Evolutionary conservation across 1,140 invertebrate species (phyloP).

Genomic region (Hylaeus anthracinus): DNA sequence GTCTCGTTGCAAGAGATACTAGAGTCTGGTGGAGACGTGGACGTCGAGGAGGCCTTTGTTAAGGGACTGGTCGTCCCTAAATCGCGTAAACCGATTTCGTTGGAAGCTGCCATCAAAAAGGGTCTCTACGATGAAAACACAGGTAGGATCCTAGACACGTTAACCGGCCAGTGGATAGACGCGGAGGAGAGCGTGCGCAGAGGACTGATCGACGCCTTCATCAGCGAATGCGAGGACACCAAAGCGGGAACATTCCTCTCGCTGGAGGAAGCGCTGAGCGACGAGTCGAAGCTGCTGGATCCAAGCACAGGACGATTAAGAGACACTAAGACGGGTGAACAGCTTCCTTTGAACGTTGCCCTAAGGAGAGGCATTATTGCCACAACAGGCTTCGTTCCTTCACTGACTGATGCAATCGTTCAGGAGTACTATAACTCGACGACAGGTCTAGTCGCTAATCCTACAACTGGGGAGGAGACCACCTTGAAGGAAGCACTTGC

Average conservation of each 20-base stretch:
- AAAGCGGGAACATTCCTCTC: slow-evolving; percentile 85
- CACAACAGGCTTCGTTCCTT: slow-evolving; percentile 86
- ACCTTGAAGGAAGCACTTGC: slow-evolving; percentile 88
- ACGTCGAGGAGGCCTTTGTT: slow-evolving; percentile 87
- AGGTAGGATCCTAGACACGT: slow-evolving; percentile 87
- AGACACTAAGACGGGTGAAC: slow-evolving; percentile 85
- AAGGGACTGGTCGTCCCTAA: slow-evolving; percentile 86
- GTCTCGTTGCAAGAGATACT: slow-evolving; percentile 88
- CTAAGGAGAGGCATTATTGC: slow-evolving; percentile 86
- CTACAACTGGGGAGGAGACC: slow-evolving; percentile 88
- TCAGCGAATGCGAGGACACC: slow-evolving; percentile 91
- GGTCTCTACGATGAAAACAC: slow-evolving; percentile 86
- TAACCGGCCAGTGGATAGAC: slow-evolving; percentile 86
- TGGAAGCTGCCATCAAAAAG: slow-evolving; percentile 88
- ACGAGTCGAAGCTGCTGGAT: slow-evolving; percentile 84
- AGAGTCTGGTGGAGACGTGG: slow-evolving; percentile 86
- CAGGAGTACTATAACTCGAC: slow-evolving; percentile 89
- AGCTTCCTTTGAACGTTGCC: slow-evolving; percentile 87
- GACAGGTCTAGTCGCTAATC: slow-evolving; percentile 90
- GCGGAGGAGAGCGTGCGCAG: slow-evolving; percentile 89
- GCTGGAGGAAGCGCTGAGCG: slow-evolving; percentile 86
- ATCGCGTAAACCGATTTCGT: slow-evolving; percentile 86
- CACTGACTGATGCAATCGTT: slow-evolving; percentile 88
- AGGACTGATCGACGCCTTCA: slow-evolving; percentile 90
- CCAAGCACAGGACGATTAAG: slow-evolving; percentile 85